phyloP scores from a whole-genome alignment of 2,888 invertebrate genomes.

The Pachliopta kotzebuea region DNA sequence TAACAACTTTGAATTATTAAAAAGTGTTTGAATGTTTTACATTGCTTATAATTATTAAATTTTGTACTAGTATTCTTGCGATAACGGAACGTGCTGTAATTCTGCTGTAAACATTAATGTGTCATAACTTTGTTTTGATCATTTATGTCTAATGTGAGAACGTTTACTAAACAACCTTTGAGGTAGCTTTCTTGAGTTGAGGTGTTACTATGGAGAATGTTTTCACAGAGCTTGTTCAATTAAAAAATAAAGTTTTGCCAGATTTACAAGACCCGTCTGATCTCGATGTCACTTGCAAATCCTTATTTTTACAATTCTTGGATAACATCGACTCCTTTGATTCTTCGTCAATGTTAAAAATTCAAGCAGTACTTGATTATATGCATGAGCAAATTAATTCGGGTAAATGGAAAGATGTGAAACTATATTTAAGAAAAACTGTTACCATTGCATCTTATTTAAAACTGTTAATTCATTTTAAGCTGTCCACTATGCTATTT shows the following conservation, averaged over 20 bases:
- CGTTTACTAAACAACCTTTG: too few species aligned
- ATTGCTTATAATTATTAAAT: too few species aligned
- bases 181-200: neutral
- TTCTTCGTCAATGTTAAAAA: slow-evolving; percentile 46
- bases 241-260: slow-evolving; percentile 43
- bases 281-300: slow-evolving; percentile 55
- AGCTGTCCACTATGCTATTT: slow-evolving; percentile 42
- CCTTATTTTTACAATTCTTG: slow-evolving; percentile 50
- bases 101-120: too few species aligned
- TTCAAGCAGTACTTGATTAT: slow-evolving; percentile 73
- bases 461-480: slow-evolving; percentile 53
- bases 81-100: too few species aligned
- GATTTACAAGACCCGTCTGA: slow-evolving; percentile 57
- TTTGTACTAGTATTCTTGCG: too few species aligned
- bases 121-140: neutral
- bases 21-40: too few species aligned
- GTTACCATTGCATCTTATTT: slow-evolving; percentile 67
- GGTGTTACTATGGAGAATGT: slow-evolving; percentile 37
- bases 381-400: slow-evolving; percentile 87
- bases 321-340: slow-evolving; percentile 43
- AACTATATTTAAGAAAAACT: slow-evolving; percentile 59
- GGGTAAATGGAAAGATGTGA: slow-evolving; percentile 94
- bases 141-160: too few species aligned
- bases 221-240: slow-evolving; percentile 47
- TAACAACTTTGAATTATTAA: too few species aligned